Evolutionary conservation across 1,140 invertebrate genomes (phyloP).

Genomic region (Paralvinella palmiformis): DNA sequence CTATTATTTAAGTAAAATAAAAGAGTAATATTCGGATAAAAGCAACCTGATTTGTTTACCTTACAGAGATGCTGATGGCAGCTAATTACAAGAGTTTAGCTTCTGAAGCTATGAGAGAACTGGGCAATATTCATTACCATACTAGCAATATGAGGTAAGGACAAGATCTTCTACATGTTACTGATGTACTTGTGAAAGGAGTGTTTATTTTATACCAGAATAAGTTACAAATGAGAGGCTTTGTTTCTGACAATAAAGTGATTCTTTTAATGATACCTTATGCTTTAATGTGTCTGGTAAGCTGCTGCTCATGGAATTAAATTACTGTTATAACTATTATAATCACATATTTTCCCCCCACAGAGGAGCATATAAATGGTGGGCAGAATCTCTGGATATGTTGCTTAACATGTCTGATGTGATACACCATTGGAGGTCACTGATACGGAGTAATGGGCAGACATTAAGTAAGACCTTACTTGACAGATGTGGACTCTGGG

Average conservation of each 20-base stretch:
- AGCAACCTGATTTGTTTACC: neutral
- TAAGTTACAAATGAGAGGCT: too few species aligned
- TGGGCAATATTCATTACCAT: slow-evolving; percentile 47
- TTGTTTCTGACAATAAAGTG: too few species aligned
- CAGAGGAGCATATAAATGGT: slow-evolving; percentile 42
- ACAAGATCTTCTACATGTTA: too few species aligned
- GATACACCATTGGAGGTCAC: slow-evolving; percentile 33
- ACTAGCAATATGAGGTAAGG: slow-evolving; percentile 36
- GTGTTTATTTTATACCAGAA: too few species aligned
- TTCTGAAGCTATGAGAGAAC: slow-evolving; percentile 48
- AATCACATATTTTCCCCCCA: too few species aligned
- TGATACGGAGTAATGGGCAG: slow-evolving; percentile 16
- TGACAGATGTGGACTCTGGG: slow-evolving; percentile 47
- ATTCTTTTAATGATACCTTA: too few species aligned
- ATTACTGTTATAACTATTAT: too few species aligned
- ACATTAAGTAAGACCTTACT: slow-evolving; percentile 36
- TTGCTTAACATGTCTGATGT: slow-evolving; percentile 33
- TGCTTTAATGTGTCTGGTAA: too few species aligned
- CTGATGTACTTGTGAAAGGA: too few species aligned
- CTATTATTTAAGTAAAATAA: too few species aligned
- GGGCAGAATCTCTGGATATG: slow-evolving; percentile 38
- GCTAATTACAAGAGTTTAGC: slow-evolving; percentile 41
- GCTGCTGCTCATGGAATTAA: too few species aligned
- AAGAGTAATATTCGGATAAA: too few species aligned
- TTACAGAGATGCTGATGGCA: slow-evolving; percentile 41